phyloP scores from a whole-genome alignment of 2,113 vertebrate genomes.

The Manacus vitellinus region DNA sequence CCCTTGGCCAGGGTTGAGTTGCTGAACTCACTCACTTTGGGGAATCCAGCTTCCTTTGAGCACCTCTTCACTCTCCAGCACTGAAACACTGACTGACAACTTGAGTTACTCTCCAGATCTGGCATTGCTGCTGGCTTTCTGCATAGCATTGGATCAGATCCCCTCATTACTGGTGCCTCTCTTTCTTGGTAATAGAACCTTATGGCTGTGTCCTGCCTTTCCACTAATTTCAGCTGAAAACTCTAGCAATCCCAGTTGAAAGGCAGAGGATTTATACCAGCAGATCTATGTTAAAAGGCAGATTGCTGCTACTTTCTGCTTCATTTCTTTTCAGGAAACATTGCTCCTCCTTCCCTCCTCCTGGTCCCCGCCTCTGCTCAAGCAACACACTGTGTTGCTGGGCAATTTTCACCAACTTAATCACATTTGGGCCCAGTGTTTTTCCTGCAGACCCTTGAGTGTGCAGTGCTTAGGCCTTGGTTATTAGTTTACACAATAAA shows the following conservation, averaged over 20 bases:
- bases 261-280: not conserved
- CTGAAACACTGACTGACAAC: not conserved
- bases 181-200: not conserved
- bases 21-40: not conserved
- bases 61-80: not conserved
- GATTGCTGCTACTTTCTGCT: not conserved
- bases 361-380: rapidly evolving
- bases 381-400: not conserved
- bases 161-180: not conserved
- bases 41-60: not conserved
- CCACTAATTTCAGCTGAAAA: not conserved
- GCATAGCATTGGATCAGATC: not conserved
- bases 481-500: conserved; percentile 71
- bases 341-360: not conserved
- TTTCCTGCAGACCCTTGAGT: conserved; percentile 32
- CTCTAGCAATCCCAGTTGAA: not conserved
- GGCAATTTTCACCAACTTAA: conserved; percentile 40
- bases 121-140: not conserved
- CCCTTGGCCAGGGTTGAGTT: not conserved
- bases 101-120: not conserved
- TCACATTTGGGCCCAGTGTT: conserved; percentile 49
- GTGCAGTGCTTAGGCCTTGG: not conserved
- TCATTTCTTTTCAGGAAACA: conserved; percentile 9
- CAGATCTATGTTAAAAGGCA: not conserved
- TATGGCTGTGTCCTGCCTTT: not conserved